phyloP scores from a whole-genome alignment of 2,797 vertebrate genomes.

The Monodelphis domestica region DNA sequence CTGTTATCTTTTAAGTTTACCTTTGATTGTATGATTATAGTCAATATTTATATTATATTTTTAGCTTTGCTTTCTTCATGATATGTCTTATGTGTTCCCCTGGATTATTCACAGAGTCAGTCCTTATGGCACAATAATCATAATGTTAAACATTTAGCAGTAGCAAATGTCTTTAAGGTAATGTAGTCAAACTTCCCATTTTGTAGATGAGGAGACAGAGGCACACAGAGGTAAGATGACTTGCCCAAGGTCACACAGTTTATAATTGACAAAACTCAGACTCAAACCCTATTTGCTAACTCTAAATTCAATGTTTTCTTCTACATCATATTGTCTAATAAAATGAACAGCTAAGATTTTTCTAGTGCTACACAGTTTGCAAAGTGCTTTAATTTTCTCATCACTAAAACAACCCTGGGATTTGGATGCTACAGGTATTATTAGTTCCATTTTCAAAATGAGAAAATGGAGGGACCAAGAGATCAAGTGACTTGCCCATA shows the following conservation, averaged over 20 bases:
- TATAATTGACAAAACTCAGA: background rate
- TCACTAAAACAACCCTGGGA: background rate
- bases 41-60: background rate
- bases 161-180: background rate
- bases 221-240: background rate
- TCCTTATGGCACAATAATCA: background rate
- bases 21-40: background rate
- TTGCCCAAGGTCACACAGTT: background rate
- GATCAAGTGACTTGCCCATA: background rate
- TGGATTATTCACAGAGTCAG: background rate
- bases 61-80: background rate
- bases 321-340: background rate
- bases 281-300: background rate
- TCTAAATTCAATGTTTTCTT: background rate
- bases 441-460: background rate
- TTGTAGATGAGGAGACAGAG: background rate
- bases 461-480: slow-evolving; percentile 5
- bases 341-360: background rate
- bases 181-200: background rate
- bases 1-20: background rate
- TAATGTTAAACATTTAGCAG: background rate
- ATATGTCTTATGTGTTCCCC: background rate
- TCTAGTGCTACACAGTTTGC: background rate
- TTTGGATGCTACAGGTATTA: background rate
- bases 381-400: background rate